Base-by-base conservation (phyloP, 2,888 invertebrate genomes). In the Apotomis capreana region DNA sequence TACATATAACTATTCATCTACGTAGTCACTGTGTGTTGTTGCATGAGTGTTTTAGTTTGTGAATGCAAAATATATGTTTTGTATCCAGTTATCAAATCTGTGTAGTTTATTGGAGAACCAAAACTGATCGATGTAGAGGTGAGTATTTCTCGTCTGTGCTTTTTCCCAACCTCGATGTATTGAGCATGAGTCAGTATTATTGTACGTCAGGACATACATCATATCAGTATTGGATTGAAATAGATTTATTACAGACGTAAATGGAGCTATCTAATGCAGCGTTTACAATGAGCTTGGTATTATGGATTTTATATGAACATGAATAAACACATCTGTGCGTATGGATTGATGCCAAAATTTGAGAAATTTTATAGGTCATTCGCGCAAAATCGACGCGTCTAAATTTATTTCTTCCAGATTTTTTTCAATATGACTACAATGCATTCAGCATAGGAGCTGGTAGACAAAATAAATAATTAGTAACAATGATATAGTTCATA, bases 11-110 rank as follows among this genome's bases (percentile, higher is more conserved):
- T 36, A 54, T 65, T 44, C 44, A 8, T 64, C 46, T 55, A 52
- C 37, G 52, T 64, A 77, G 78, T 74, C 77, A 77, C 74, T 79
- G 79, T 84, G 81, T 84, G 79, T 81, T 80, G 81, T 84, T 87
- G 88, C 89, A 89, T 89, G 89, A 78, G 79, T 84, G 81, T 86
- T 76, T 74, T 59, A 65, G n/a, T 71, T 75, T 75, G 62, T 65
- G 67, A 62, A 57, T 62, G 52, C 70, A 72, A 75, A 60, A 61
- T 73, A n/a, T 69, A 64, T 68, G 60, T 63, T 58, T 63, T 44
- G 51, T 68, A 58, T 26, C 5, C 62, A 68, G 58, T 58, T 59
- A 68, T 68, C 57, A 61, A 57, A 62, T 57, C 40, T 57, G 62
- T 57, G 57, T 62, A 15, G 12, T 58, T 69, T 69, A 63, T 63